Evolutionary conservation across 2,113 vertebrate genomes (phyloP).

Genomic region (Eudyptes chrysolophus): DNA sequence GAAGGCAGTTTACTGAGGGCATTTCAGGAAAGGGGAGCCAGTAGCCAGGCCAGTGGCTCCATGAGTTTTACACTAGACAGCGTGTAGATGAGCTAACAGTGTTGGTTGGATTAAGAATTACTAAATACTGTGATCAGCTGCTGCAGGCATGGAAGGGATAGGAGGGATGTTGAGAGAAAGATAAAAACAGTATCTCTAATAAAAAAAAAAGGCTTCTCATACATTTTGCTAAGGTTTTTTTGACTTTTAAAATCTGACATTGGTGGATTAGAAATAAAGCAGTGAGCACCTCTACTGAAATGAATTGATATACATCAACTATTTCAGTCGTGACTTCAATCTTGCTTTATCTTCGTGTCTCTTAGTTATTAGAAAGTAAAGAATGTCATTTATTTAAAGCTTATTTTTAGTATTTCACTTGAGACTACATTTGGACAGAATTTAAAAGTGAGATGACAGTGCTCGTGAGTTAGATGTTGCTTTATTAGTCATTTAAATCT

Average conservation of each 20-base stretch:
- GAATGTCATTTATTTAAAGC: neutral
- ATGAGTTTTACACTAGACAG: neutral
- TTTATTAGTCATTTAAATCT: neutral
- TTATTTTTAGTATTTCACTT: neutral
- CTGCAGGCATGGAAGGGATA: neutral
- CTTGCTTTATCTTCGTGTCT: neutral
- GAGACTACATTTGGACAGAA: neutral
- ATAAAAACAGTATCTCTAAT: neutral
- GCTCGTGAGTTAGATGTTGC: neutral
- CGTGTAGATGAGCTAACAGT: neutral
- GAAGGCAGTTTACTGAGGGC: neutral
- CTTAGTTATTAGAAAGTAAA: neutral
- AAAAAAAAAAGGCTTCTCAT: neutral
- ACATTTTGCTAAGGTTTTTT: neutral
- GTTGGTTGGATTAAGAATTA: neutral
- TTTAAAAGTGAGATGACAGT: neutral
- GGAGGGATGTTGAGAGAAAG: neutral
- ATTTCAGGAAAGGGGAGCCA: neutral
- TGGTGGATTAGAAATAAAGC: neutral
- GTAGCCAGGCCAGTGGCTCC: neutral
- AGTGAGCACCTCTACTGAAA: neutral
- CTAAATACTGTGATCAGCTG: neutral
- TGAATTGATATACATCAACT: neutral
- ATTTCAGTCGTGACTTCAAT: neutral
- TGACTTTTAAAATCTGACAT: neutral